Conservation (phyloP, 2,797 vertebrate species). For the Coracias cyanogaster region DNA sequence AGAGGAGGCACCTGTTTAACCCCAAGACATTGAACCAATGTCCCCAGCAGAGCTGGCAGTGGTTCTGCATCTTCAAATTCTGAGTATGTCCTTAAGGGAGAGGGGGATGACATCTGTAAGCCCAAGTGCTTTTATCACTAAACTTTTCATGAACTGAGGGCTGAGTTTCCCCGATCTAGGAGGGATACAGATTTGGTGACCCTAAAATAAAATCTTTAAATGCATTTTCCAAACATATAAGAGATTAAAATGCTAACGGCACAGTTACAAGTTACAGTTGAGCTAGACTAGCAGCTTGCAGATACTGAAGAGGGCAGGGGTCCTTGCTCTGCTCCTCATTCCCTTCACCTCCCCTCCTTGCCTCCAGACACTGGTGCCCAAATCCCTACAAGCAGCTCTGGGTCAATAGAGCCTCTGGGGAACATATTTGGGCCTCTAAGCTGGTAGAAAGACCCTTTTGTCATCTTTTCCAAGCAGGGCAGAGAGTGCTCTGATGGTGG, state of each 20-base stretch:
- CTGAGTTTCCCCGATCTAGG: neutral
- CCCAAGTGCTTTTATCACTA: neutral
- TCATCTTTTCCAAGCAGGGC: neutral
- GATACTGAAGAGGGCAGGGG: neutral
- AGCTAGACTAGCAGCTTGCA: neutral
- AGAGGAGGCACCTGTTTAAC: neutral
- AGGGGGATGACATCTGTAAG: neutral
- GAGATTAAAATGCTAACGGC: neutral
- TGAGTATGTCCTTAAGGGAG: neutral
- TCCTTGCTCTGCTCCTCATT: neutral
- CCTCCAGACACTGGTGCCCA: neutral
- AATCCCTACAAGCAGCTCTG: neutral
- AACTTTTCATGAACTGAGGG: neutral
- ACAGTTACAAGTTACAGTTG: neutral
- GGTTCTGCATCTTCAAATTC: neutral
- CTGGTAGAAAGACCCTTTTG: neutral
- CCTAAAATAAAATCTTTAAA: neutral
- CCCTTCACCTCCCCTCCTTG: no score
- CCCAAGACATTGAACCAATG: rapidly evolving
- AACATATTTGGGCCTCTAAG: neutral
- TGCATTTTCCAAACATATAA: rapidly evolving
- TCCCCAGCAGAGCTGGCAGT: neutral
- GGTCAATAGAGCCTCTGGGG: neutral
- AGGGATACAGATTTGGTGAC: neutral
- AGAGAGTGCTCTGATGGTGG: neutral